Percentiles rank a stretch among this genome's conserved stretches.
These are phyloP conservation scores for Geopemphigus sp. DNA, from an alignment of 1,140 invertebrate species.

Conservation along the genomic window DNA sequence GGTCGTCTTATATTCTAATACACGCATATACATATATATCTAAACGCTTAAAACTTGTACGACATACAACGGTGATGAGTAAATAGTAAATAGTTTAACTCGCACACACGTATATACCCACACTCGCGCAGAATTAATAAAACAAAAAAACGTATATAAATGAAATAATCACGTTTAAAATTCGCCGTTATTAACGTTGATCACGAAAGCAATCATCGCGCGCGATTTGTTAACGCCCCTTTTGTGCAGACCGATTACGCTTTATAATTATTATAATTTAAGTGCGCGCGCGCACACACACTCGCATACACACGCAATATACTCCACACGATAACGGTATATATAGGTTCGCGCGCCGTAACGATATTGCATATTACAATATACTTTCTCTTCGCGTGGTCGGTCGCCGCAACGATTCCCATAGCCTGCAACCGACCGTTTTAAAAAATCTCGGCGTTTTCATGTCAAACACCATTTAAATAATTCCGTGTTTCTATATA, in stretches of 20 bases:
- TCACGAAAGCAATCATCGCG: constrained; percentile 32
- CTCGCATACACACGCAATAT: neutral
- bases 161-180: constrained; percentile 17
- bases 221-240: constrained; percentile 18
- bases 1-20: neutral
- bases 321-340: neutral
- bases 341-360: no score
- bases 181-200: constrained; percentile 30
- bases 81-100: neutral
- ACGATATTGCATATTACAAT: neutral
- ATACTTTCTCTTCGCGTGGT: constrained; percentile 7
- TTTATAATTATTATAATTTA: constrained; percentile 24
- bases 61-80: neutral
- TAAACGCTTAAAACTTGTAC: constrained; percentile 8
- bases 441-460: neutral
- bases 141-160: neutral
- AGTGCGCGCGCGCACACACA: neutral
- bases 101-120: no score
- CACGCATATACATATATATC: neutral
- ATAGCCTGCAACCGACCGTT: neutral
- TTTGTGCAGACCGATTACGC: neutral
- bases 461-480: no score
- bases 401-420: neutral
- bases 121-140: neutral
- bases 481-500: no score